phyloP scores from a whole-genome alignment of 2,888 invertebrate species.

The Nudaria mundana region DNA sequence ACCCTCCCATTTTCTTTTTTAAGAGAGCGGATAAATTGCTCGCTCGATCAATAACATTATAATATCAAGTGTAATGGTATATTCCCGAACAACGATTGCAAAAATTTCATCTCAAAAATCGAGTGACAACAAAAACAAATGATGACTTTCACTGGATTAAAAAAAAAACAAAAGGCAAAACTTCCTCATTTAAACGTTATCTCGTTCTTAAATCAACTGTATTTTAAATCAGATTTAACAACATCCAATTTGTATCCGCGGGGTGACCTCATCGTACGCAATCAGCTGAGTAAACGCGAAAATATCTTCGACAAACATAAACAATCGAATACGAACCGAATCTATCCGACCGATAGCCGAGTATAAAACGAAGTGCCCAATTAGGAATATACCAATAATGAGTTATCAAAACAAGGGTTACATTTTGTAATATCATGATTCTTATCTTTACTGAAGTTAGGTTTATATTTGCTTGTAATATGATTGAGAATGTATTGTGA shows the following conservation, averaged over 20 bases:
- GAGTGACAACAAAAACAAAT: no score
- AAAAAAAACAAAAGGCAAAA: background rate
- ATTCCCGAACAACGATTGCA: no score
- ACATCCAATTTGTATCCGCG: constrained; percentile 51
- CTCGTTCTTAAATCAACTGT: constrained; percentile 4
- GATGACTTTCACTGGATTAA: background rate
- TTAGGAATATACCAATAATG: constrained; percentile 74
- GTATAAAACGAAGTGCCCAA: constrained; percentile 61
- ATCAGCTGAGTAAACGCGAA: constrained; percentile 72
- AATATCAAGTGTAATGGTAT: no score
- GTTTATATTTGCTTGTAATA: constrained; percentile 31
- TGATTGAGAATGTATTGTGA: constrained; percentile 30
- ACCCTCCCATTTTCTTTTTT: no score
- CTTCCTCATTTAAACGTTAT: background rate
- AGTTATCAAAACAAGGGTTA: constrained; percentile 76
- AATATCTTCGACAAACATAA: constrained; percentile 69
- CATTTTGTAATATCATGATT: constrained; percentile 25
- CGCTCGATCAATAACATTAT: no score
- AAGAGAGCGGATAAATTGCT: no score
- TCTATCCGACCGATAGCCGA: constrained; percentile 38
- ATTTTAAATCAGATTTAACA: constrained; percentile 27
- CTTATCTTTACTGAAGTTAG: constrained; percentile 36
- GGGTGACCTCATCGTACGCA: constrained; percentile 56
- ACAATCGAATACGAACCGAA: constrained; percentile 54
- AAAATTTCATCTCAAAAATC: no score